Evolutionary conservation across 2,888 invertebrate genomes (phyloP), one percentile per base, ranked within the genome.

Genomic region (Drosophila peninsularis): DNA sequence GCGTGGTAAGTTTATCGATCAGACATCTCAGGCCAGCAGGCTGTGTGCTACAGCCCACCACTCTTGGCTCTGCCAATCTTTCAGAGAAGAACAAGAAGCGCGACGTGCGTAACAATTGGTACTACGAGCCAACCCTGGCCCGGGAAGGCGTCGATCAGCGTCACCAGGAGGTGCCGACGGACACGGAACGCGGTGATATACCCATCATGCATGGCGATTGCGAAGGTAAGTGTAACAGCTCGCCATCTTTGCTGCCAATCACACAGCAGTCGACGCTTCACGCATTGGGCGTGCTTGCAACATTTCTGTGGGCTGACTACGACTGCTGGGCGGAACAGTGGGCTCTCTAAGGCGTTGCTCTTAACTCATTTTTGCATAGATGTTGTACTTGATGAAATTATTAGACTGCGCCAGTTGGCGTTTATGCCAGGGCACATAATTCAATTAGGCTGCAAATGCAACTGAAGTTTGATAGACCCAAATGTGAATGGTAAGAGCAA

Each of bases 171-270:
- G 75, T 91, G 56, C 86, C 91, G n/a, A 82, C 92, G 78, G 91
- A 93, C 71, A 88, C 89, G 54, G 92, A 93, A 71, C 92, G 95
- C 83, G 96, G 95, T 69, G 96, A 96, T 90, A 95, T 96, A 82
- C 94, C 94, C 37, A 93, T 95, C 64, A 92, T 94, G 47, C 93
- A 94, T 73, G 94, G 94, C 56, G 93, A 94, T 85, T 95, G 95
- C 80, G 93, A 93, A 92, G 93, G 94, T 94, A 91, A 77, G 81
- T 61, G 81, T 60, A 42, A 74, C 58, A 62, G 42, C 32, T 54
- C 17, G 41, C 34, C 64, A 65, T 56, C 39, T 52, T 32, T 44
- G n/a, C 54, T 30, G 9, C 32, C 62, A 58, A 67, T 63, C 57
- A 19, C 78, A 61, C 56, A 72, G 42, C 67, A 75, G 78, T 74